Percentiles rank a stretch among this genome's conserved stretches.
These are phyloP conservation scores for Elephas maximus DNA, from an alignment of 2,113 vertebrate genomes.

Conservation along the genomic window DNA sequence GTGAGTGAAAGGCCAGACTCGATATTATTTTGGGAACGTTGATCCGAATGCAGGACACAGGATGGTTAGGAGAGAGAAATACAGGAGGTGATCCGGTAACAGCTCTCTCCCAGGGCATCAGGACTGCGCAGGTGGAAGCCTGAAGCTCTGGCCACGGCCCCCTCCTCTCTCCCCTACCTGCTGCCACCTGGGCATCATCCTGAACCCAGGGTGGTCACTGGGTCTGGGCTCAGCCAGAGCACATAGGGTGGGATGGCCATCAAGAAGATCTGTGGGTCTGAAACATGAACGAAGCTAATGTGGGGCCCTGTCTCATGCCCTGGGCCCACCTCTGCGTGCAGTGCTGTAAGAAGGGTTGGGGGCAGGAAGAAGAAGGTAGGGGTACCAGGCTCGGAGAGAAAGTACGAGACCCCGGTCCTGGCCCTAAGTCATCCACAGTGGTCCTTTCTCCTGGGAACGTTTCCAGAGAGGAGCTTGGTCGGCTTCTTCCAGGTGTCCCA, in stretches of 20 bases:
- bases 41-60: background rate
- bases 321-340: no score
- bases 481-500: background rate
- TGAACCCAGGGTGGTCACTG: background rate
- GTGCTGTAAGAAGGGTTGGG: background rate
- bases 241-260: rapidly evolving
- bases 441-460: rapidly evolving
- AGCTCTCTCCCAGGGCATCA: rapidly evolving
- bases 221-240: background rate
- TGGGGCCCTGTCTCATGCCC: background rate
- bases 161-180: background rate
- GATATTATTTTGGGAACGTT: background rate
- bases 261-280: background rate
- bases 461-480: rapidly evolving
- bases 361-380: rapidly evolving
- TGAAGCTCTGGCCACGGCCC: background rate
- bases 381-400: background rate
- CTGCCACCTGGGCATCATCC: rapidly evolving
- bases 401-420: background rate
- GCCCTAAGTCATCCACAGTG: no score
- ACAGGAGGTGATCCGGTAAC: rapidly evolving
- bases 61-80: background rate
- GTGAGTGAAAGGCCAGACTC: background rate
- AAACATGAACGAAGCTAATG: background rate
- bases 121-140: rapidly evolving